phyloP scores from a whole-genome alignment of 2,797 vertebrate species.

The Salarias fasciatus region DNA sequence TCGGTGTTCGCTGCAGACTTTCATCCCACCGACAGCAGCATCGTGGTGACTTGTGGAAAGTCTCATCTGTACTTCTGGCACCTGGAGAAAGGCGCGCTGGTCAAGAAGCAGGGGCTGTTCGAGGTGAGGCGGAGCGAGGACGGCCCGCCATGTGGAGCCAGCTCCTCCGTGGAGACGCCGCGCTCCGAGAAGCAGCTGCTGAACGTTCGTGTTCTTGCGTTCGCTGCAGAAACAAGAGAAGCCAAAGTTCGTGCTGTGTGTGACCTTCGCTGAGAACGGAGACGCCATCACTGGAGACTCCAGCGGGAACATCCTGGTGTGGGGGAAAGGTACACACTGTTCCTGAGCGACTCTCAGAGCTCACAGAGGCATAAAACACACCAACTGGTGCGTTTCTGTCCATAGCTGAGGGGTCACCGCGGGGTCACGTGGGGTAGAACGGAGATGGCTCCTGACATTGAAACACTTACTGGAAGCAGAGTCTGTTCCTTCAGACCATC shows the following conservation, averaged over 20 bases:
- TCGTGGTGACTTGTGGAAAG: conserved; percentile 96
- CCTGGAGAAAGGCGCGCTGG: conserved; percentile 89
- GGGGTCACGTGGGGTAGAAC: no score
- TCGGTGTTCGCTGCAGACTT: conserved; percentile 95
- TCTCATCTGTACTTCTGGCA: conserved; percentile 98
- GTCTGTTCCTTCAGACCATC: conserved; percentile 4
- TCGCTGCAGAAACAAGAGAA: conserved; percentile 97
- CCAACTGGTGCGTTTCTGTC: no score
- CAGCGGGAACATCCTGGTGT: conserved; percentile 97
- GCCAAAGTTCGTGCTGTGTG: conserved; percentile 98
- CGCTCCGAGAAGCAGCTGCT: background rate
- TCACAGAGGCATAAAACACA: no score
- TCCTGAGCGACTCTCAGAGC: conserved; percentile 4
- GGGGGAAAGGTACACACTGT: conserved; percentile 92
- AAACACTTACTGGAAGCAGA: background rate
- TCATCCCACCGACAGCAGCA: conserved; percentile 95
- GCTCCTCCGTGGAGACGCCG: no score
- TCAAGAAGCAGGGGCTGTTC: conserved; percentile 97
- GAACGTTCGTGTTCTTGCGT: conserved; percentile 50
- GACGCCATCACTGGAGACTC: conserved; percentile 98
- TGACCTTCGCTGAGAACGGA: conserved; percentile 98
- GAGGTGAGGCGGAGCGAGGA: conserved; percentile 83
- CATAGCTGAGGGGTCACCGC: no score
- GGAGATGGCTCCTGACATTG: no score
- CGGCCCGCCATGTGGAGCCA: no score